Evolutionary conservation across 2,113 vertebrate species (phyloP).

Genomic region (Lanius collurio): DNA sequence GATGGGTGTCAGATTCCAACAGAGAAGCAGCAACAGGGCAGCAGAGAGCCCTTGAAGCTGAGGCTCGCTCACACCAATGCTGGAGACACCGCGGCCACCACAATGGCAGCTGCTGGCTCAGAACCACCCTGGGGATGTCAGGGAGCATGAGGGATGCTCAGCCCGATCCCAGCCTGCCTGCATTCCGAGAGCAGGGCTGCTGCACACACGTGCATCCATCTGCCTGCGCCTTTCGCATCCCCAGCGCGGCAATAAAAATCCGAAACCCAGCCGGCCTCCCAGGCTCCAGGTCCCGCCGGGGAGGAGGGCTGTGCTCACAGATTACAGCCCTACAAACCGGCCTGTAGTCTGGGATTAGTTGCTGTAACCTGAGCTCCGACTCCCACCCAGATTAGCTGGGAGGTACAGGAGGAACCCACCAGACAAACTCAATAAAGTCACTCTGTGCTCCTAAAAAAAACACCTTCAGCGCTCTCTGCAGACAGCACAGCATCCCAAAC

Average conservation of each 20-base stretch:
- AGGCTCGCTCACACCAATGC: neutral
- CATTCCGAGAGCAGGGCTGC: neutral
- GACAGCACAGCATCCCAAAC: neutral
- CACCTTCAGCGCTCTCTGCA: neutral
- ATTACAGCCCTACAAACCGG: neutral
- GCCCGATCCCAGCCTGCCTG: neutral
- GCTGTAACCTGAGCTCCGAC: neutral
- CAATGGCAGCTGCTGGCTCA: neutral
- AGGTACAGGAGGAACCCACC: neutral
- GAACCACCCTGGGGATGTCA: neutral
- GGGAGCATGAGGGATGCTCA: neutral
- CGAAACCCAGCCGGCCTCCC: neutral
- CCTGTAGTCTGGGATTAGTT: neutral
- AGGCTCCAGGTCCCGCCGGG: neutral
- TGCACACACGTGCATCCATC: neutral
- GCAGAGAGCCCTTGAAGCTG: neutral
- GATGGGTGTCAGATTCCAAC: neutral
- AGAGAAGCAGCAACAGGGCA: neutral
- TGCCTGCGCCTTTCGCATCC: neutral
- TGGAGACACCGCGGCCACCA: neutral
- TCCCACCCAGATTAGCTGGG: neutral
- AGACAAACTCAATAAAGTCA: neutral
- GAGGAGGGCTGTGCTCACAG: neutral
- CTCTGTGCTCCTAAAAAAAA: neutral
- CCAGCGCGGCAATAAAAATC: neutral